These are phyloP conservation scores for Aptenodytes patagonicus DNA, from an alignment of 2,113 vertebrate species.

Conservation along the genomic window DNA sequence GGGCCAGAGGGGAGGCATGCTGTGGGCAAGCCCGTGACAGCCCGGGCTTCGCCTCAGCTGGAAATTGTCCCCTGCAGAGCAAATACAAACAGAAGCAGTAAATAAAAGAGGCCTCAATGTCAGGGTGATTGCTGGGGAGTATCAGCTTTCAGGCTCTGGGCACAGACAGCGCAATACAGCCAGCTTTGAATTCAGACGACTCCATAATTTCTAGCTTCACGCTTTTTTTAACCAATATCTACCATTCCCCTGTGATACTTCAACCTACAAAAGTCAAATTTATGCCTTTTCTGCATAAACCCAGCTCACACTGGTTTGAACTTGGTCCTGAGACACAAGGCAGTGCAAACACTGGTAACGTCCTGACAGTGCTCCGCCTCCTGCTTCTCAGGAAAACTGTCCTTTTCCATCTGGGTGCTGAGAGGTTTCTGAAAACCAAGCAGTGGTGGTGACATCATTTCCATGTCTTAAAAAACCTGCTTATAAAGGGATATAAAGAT, in stretches of 20 bases:
- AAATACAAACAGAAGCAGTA: background rate
- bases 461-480: background rate
- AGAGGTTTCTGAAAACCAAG: background rate
- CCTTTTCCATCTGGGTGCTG: background rate
- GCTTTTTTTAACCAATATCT: background rate
- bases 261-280: background rate
- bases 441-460: background rate
- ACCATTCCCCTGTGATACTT: background rate
- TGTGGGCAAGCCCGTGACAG: background rate
- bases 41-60: background rate
- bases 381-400: background rate
- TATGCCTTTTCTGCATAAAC: background rate
- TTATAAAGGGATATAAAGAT: background rate
- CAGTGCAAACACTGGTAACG: background rate
- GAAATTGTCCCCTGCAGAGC: background rate
- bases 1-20: fast-evolving
- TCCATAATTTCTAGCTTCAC: background rate
- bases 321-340: background rate
- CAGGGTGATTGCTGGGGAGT: background rate
- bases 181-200: background rate
- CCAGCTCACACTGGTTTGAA: background rate
- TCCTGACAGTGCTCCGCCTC: background rate
- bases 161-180: fast-evolving
- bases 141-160: background rate
- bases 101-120: background rate